Percentiles rank a stretch among this genome's conserved stretches.
phyloP scores from a whole-genome alignment of 2,888 invertebrate species.

The Macropis europaea region DNA sequence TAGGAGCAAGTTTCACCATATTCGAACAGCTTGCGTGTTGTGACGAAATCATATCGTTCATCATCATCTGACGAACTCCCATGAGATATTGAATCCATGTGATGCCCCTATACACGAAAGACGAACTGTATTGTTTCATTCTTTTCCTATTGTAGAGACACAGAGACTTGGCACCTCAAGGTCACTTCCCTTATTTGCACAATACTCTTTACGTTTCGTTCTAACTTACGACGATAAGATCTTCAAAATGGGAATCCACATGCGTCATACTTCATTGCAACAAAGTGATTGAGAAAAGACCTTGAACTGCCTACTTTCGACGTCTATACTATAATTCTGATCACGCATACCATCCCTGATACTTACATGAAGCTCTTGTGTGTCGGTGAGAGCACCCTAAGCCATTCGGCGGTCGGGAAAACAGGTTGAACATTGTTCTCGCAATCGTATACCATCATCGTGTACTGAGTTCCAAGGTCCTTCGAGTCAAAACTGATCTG shows the following conservation, averaged over 20 bases:
- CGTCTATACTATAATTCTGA: too few species aligned
- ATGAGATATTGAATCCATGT: constrained; percentile 38
- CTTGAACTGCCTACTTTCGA: too few species aligned
- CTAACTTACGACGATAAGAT: too few species aligned
- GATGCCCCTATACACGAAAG: constrained; percentile 41
- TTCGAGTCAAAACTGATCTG: constrained; percentile 57
- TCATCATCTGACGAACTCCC: constrained; percentile 55
- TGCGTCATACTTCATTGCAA: too few species aligned
- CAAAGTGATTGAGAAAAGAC: too few species aligned
- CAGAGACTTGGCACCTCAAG: too few species aligned
- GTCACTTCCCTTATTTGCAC: too few species aligned
- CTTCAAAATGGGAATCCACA: too few species aligned
- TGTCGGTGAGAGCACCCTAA: constrained; percentile 29
- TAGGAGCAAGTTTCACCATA: constrained; percentile 66
- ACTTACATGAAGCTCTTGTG: constrained; percentile 60
- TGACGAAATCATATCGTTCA: constrained; percentile 61
- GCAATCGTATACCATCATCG: constrained; percentile 67
- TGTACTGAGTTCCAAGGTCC: constrained; percentile 66
- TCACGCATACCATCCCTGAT: too few species aligned
- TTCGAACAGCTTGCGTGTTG: constrained; percentile 69
- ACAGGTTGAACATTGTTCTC: constrained; percentile 60
- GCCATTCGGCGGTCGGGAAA: constrained; percentile 41
- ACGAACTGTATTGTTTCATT: neutral
- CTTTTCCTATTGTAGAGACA: too few species aligned
- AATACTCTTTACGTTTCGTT: too few species aligned